These are phyloP conservation scores for Drosophila melanogaster DNA, from an alignment of 1,140 invertebrate genomes.

Conservation along the genomic window Release_6_plus_ISO1_MT NC_004354.4:19303501-19304000, in stretches of 20 bases:
- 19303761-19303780: not conserved
- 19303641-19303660: constrained; percentile 77
- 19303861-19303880: constrained; percentile 39
- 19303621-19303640: constrained; percentile 60
- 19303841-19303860: constrained; percentile 47
- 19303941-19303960: not conserved
- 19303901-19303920: constrained; percentile 49
- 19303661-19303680: constrained; percentile 84
- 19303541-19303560: constrained; percentile 49
- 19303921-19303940: constrained; percentile 52
- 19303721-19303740: constrained; percentile 60
- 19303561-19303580: not conserved
- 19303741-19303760: constrained; percentile 8
- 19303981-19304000: not conserved
- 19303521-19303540: constrained; percentile 87
- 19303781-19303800: not conserved
- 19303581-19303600: not conserved
- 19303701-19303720: constrained; percentile 83
- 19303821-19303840: constrained; percentile 27
- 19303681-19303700: constrained; percentile 80
- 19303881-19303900: constrained; percentile 34
- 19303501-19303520: constrained; percentile 88
- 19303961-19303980: not conserved
- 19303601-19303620: no score
- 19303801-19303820: constrained; percentile 35